These are phyloP conservation scores for Amblyjoppa proteus DNA, from an alignment of 2,888 invertebrate species.

Conservation along the genomic window DNA sequence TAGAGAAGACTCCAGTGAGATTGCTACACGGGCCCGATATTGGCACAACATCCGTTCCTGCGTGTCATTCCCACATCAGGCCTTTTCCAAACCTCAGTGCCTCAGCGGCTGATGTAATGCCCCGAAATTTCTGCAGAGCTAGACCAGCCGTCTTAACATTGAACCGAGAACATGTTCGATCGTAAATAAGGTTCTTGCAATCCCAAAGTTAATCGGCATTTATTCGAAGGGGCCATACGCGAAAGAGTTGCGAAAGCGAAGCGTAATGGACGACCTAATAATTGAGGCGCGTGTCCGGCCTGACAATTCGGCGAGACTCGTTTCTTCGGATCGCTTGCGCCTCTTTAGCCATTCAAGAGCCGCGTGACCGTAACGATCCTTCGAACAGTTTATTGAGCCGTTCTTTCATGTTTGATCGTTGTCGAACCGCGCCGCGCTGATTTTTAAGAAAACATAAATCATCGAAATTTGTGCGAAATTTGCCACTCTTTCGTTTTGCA, in stretches of 20 bases:
- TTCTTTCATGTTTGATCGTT: conserved; percentile 6
- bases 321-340: conserved; percentile 48
- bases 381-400: neutral
- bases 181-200: neutral
- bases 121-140: neutral
- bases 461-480: neutral
- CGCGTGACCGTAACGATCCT: neutral
- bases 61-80: too few species aligned
- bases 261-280: conserved; percentile 68
- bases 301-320: conserved; percentile 54
- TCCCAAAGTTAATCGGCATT: conserved; percentile 23
- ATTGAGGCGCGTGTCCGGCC: conserved; percentile 71
- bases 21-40: too few species aligned
- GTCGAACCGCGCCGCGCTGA: neutral
- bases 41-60: too few species aligned
- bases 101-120: neutral
- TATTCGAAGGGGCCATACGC: conserved; percentile 5
- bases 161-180: neutral
- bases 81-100: neutral
- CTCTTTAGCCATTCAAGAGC: neutral
- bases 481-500: neutral
- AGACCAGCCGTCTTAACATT: neutral
- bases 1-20: too few species aligned
- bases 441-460: neutral
- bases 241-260: conserved; percentile 51